A percentile compares a stretch with the other conserved stretches of the same genome.
These are phyloP conservation scores for Petrolisthes manimaculis DNA, from an alignment of 2,888 invertebrate genomes.

Conservation along the genomic window DNA sequence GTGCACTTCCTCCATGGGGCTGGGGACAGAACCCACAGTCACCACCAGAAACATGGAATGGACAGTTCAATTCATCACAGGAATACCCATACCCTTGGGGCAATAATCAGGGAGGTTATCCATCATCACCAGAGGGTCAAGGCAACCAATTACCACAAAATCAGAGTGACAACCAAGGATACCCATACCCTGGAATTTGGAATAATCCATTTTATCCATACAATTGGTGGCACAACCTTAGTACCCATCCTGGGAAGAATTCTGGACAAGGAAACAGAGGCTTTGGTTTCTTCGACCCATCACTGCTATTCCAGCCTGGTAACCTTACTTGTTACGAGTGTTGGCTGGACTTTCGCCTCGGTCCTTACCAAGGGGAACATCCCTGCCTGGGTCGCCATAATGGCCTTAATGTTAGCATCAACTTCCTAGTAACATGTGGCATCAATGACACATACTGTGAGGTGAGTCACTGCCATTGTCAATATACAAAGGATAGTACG, in stretches of 20 bases:
- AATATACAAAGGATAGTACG: no score
- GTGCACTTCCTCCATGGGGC: no score
- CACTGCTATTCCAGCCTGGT: not conserved
- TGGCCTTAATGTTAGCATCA: constrained; percentile 25
- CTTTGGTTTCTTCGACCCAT: not conserved
- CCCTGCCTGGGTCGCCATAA: constrained; percentile 55
- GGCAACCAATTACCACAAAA: not conserved
- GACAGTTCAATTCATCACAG: not conserved
- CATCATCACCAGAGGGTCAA: not conserved
- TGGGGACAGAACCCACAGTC: not conserved
- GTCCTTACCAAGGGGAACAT: constrained; percentile 36
- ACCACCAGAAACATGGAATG: not conserved
- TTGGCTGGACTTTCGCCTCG: constrained; percentile 48
- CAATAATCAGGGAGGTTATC: not conserved
- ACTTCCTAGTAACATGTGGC: constrained; percentile 50
- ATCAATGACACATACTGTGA: constrained; percentile 49
- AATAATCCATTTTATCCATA: no score
- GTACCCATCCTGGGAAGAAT: no score
- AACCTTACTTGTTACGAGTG: constrained; percentile 60
- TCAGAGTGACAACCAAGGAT: no score
- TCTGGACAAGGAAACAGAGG: not conserved
- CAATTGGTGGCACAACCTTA: no score
- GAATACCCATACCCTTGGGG: not conserved
- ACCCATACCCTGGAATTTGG: no score
- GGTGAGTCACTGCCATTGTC: constrained; percentile 17